Evolutionary conservation across 2,888 invertebrate species (phyloP), one percentile per base, ranked within the genome.

Genomic region (Notodonta ziczac): DNA sequence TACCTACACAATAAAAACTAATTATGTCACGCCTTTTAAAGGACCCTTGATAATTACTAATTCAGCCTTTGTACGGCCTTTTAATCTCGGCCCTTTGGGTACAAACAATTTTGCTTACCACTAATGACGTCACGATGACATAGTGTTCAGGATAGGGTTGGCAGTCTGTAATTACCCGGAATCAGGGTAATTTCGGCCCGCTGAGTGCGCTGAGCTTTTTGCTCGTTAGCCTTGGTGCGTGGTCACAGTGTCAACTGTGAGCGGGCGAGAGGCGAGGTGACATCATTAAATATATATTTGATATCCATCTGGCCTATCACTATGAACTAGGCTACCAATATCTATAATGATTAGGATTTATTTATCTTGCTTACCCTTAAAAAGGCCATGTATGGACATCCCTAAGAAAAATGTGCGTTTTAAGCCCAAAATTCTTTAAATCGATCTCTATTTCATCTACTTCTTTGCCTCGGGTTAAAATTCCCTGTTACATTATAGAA

Each of bases 81-180:
- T 77, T 77, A 77, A 80, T 77, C 76, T 73, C 66, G 68, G 69
- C 73, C 75, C 76, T 82, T 83, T 77, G 72, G 66, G 70, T 66
- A 66, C 72, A 79, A 83, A 84, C 86, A 85, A 88, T 89, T 89
- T 86, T 86, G 89, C 88, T 87, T 89, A 85, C 88, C 84, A 73
- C 84, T 91, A 91, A 92, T 88, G 92, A 87, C 89, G 89, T 87
- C 90, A 90, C 87, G 86, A 88, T 91, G 92, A 91, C 92, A 90
- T 87, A 89, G 87, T 88, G 85, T 82, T 85, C 84, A 78, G 78
- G 84, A 84, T 85, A 85, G 84, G 84, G 83, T 84, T 85, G 87
- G 79, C 75, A 81, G 77, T 81, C 84, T 88, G 89, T 90, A 91
- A 92, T 92, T 91, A 92, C 88, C 85, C 86, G 81, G 83, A 90